Conservation (phyloP, 2,113 vertebrate genomes). For the Axis porcinus region DNA sequence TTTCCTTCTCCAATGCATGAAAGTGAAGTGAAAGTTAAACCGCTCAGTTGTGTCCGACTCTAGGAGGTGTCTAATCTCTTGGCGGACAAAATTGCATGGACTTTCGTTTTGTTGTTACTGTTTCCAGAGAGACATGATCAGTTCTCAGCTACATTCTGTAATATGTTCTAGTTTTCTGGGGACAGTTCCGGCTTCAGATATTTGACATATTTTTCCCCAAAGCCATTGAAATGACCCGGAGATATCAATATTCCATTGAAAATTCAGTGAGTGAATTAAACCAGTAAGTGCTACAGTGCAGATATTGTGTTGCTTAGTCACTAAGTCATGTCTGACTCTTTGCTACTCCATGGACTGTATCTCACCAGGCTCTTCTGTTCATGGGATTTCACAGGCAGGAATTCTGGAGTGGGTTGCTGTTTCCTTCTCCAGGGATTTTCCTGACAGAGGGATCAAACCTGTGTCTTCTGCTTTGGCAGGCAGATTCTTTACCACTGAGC, state of each 20-base stretch:
- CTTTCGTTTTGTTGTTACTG: neutral
- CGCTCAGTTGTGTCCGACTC: too few species aligned
- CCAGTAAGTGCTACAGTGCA: neutral
- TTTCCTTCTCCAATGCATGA: too few species aligned
- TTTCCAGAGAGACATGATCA: neutral
- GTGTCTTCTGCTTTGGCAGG: neutral
- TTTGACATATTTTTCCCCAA: neutral
- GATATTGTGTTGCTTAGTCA: neutral
- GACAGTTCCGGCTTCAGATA: neutral
- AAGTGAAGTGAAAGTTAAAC: too few species aligned
- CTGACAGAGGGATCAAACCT: neutral
- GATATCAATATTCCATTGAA: neutral
- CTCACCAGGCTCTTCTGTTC: neutral
- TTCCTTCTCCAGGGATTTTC: neutral
- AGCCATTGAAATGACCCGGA: neutral
- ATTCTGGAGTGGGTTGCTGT: neutral
- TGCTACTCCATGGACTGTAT: neutral
- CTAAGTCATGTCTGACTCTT: neutral
- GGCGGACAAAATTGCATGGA: neutral
- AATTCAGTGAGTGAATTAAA: neutral
- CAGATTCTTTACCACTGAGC: neutral
- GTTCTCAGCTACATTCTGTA: neutral
- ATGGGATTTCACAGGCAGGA: neutral
- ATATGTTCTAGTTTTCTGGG: neutral
- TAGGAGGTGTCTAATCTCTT: neutral